Evolutionary conservation across 2,888 invertebrate genomes (phyloP).

Genomic region (Thera obeliscata): DNA sequence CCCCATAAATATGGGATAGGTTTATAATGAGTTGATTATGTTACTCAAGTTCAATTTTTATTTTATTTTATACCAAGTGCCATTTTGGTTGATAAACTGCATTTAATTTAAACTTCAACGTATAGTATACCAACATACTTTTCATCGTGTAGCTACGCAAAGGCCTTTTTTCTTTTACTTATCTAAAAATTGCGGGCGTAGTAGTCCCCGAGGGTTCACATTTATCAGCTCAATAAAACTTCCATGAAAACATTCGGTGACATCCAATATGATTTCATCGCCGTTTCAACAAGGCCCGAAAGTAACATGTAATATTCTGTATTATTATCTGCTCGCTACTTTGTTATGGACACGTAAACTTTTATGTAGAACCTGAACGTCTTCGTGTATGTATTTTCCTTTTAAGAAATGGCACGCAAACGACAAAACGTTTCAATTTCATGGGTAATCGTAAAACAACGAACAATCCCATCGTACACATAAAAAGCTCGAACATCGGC

Average conservation of each 20-base stretch:
- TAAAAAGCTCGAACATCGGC: slow-evolving; percentile 20
- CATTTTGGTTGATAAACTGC: too few relatives aligned
- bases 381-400: slow-evolving; percentile 47
- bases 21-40: too few relatives aligned
- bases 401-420: slow-evolving; percentile 27
- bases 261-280: slow-evolving; percentile 77
- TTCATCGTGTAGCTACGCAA: slow-evolving; percentile 21
- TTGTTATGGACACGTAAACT: slow-evolving; percentile 66
- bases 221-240: slow-evolving; percentile 80
- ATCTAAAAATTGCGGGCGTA: slow-evolving; percentile 70
- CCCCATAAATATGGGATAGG: too few relatives aligned
- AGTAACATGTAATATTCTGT: slow-evolving; percentile 64
- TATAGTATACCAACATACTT: not conserved
- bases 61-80: too few relatives aligned
- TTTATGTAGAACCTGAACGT: slow-evolving; percentile 59
- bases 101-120: not conserved
- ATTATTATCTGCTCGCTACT: slow-evolving; percentile 64
- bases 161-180: slow-evolving; percentile 60
- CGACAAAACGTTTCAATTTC: slow-evolving; percentile 34
- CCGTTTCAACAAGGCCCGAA: slow-evolving; percentile 61
- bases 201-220: slow-evolving; percentile 68
- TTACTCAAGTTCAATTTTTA: too few relatives aligned
- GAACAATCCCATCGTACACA: slow-evolving; percentile 20
- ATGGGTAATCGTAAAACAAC: slow-evolving; percentile 31
- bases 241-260: slow-evolving; percentile 75